phyloP scores from a whole-genome alignment of 1,140 invertebrate species.

The Panagrolaimus sp. region DNA sequence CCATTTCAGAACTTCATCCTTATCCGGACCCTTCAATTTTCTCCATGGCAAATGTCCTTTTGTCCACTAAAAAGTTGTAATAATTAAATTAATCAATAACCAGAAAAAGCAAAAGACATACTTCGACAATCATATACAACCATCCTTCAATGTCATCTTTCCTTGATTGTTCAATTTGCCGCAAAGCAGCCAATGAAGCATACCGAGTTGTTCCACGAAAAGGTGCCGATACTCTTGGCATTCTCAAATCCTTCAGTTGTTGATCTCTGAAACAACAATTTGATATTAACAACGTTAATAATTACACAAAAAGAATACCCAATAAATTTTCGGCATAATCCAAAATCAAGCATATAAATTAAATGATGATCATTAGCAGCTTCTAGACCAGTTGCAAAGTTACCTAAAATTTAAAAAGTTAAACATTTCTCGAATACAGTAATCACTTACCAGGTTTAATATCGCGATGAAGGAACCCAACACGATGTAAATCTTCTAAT shows the following conservation, averaged over 20 bases:
- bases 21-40: not conserved
- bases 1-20: conserved; percentile 9
- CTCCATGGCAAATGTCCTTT: conserved; percentile 20
- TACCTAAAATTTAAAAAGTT: conserved; percentile 1
- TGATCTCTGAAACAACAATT: not conserved
- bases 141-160: conserved; percentile 46
- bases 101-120: not conserved
- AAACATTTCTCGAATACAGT: not conserved
- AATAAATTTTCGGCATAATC: conserved; percentile 20
- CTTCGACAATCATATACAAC: conserved; percentile 31
- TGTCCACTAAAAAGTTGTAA: conserved; percentile 20
- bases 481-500: conserved; percentile 35
- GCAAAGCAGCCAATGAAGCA: conserved; percentile 40
- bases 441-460: not conserved
- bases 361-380: conserved; percentile 7
- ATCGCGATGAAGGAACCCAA: conserved; percentile 33
- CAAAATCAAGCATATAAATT: conserved; percentile 26
- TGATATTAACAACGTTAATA: not conserved
- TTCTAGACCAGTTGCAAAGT: conserved; percentile 6
- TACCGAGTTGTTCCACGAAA: conserved; percentile 45
- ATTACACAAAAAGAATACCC: conserved; percentile 15
- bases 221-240: conserved; percentile 16
- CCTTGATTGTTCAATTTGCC: conserved; percentile 33
- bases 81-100: not conserved
- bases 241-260: not conserved